Conservation (phyloP, 1,140 invertebrate genomes). For the Antheraea mylitta region DNA sequence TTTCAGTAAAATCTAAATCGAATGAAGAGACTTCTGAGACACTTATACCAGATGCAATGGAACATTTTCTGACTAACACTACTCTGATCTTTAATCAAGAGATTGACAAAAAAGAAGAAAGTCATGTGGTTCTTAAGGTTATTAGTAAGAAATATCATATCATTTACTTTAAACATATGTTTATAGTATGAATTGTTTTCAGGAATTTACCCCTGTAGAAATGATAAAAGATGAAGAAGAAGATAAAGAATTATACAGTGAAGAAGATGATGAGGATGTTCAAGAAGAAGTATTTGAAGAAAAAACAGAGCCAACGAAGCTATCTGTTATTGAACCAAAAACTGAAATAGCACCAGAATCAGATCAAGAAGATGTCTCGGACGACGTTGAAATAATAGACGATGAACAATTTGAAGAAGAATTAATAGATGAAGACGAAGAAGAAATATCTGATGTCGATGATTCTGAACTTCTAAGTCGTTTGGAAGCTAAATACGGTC, state of each 20-base stretch:
- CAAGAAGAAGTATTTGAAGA: conserved; percentile 64
- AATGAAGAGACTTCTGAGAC: background rate
- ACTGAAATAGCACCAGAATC: conserved; percentile 22
- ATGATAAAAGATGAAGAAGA: conserved; percentile 26
- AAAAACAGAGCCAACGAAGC: conserved; percentile 38
- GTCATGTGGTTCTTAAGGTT: background rate
- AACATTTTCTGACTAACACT: background rate
- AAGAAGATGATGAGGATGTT: conserved; percentile 46
- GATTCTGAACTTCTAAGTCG: conserved; percentile 83
- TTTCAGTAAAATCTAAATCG: background rate
- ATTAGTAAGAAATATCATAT: background rate
- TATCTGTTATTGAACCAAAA: conserved; percentile 20
- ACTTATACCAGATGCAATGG: background rate
- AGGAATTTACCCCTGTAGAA: conserved; percentile 15
- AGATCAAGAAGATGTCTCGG: conserved; percentile 60
- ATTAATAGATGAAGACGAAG: conserved; percentile 73
- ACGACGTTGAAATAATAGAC: conserved; percentile 76
- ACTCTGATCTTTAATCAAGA: background rate
- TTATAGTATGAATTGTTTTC: background rate
- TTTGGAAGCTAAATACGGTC: conserved; percentile 86
- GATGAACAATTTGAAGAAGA: conserved; percentile 74
- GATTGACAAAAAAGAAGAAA: background rate
- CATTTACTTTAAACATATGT: background rate
- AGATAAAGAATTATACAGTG: conserved; percentile 58
- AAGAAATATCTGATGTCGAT: conserved; percentile 81